phyloP scores from a whole-genome alignment of 1,140 invertebrate genomes.

The Bathynomus jamesi region DNA sequence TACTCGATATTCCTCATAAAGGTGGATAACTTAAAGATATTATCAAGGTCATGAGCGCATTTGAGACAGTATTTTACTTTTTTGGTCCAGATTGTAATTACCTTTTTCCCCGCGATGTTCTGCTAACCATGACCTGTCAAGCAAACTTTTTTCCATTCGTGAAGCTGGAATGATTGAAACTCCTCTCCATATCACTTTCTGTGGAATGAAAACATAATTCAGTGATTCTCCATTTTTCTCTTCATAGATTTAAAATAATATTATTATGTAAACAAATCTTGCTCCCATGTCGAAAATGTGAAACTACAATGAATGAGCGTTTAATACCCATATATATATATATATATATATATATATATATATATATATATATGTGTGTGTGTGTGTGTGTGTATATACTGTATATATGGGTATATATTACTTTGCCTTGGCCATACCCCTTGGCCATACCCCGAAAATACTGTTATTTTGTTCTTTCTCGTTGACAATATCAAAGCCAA shows the following conservation, averaged over 20 bases:
- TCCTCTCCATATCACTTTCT: constrained; percentile 29
- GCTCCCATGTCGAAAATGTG: background rate
- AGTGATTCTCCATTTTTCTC: background rate
- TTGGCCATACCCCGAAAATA: too few relatives aligned
- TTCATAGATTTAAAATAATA: background rate
- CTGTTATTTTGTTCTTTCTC: too few relatives aligned
- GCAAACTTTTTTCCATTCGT: constrained; percentile 16
- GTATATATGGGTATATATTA: too few relatives aligned
- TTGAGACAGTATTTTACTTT: too few relatives aligned
- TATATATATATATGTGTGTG: background rate
- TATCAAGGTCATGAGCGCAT: too few relatives aligned
- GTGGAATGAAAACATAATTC: too few relatives aligned
- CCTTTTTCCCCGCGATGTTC: background rate
- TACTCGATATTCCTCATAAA: too few relatives aligned
- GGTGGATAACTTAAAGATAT: too few relatives aligned
- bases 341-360: background rate
- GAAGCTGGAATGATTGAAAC: constrained; percentile 22
- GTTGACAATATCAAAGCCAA: too few relatives aligned
- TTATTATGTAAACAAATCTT: background rate
- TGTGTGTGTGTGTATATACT: too few relatives aligned
- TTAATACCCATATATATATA: background rate
- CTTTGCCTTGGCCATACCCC: too few relatives aligned
- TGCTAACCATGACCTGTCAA: constrained; percentile 28
- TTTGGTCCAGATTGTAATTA: background rate
- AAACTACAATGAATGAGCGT: background rate